A percentile compares a stretch with the other conserved stretches of the same genome.
phyloP scores from a whole-genome alignment of 2,888 invertebrate species.

The Trypoxylon attenuatum region DNA sequence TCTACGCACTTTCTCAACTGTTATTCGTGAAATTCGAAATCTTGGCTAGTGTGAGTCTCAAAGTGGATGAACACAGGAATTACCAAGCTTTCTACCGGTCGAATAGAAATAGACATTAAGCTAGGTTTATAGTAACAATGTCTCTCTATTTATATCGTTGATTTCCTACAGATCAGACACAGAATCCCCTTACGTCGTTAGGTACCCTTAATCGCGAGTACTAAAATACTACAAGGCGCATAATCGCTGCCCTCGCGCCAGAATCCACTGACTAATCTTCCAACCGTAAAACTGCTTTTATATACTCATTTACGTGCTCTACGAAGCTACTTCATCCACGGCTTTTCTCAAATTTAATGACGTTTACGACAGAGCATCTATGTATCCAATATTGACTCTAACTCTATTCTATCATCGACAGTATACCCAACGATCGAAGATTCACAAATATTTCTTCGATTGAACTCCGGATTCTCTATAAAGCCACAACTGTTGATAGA shows the following conservation, averaged over 20 bases:
- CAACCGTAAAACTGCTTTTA: conserved; percentile 62
- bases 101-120: too few relatives aligned
- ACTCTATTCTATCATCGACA: conserved; percentile 23
- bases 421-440: conserved; percentile 3
- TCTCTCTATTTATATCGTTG: too few relatives aligned
- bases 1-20: conserved; percentile 32
- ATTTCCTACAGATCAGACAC: too few relatives aligned
- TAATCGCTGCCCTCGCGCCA: conserved; percentile 58
- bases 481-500: too few relatives aligned
- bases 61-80: too few relatives aligned
- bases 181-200: too few relatives aligned
- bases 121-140: too few relatives aligned
- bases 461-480: not conserved
- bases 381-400: conserved; percentile 2
- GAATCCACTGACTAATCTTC: conserved; percentile 63
- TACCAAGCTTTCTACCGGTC: too few relatives aligned
- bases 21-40: too few relatives aligned
- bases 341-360: conserved; percentile 48
- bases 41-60: too few relatives aligned
- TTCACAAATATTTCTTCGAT: not conserved
- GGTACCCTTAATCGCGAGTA: conserved; percentile 64
- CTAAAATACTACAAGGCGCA: conserved; percentile 64
- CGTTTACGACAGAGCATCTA: conserved; percentile 24
- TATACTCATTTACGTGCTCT: conserved; percentile 42
- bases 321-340: conserved; percentile 25